Conservation (phyloP, 2,113 vertebrate species). For the Ameiurus melas region DNA sequence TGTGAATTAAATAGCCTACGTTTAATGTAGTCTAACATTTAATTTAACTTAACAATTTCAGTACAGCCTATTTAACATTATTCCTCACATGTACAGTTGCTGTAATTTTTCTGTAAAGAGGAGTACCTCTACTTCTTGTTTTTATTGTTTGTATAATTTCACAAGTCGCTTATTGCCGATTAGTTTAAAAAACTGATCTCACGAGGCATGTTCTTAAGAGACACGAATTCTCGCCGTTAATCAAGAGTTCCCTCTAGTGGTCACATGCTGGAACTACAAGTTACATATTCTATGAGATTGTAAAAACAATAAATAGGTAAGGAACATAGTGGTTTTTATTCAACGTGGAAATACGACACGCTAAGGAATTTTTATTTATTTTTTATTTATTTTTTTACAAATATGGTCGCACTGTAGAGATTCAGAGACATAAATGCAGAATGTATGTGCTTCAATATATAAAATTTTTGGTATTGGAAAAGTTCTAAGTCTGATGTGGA, state of each 20-base stretch:
- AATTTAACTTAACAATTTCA: neutral
- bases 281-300: neutral
- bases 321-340: neutral
- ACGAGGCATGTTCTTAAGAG: neutral
- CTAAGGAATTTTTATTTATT: neutral
- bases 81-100: neutral
- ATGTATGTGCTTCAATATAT: neutral
- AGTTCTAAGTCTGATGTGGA: neutral
- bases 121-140: neutral
- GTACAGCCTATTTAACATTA: neutral
- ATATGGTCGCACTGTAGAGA: neutral
- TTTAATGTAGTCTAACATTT: neutral
- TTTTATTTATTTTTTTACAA: neutral
- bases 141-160: neutral
- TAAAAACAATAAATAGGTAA: neutral
- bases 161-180: neutral
- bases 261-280: neutral
- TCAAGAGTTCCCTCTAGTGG: conserved; percentile 30
- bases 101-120: neutral
- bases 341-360: neutral
- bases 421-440: neutral
- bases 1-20: neutral
- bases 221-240: neutral
- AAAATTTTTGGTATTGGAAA: neutral
- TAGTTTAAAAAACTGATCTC: neutral